These are phyloP conservation scores for Parnassius glacialis DNA, from an alignment of 2,888 invertebrate species.

Conservation along the genomic window DNA sequence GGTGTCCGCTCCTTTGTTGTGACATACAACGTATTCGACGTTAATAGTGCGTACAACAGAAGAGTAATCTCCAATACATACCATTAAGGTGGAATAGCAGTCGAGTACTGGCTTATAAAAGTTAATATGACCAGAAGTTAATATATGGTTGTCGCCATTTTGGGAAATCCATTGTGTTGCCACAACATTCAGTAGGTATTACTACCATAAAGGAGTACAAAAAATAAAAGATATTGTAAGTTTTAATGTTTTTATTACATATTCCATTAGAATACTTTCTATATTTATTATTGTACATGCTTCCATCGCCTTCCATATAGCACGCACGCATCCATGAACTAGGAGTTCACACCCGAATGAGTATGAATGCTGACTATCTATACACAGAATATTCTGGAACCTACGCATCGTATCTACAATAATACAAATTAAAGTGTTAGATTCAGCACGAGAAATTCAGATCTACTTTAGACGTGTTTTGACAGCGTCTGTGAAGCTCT, in stretches of 20 bases:
- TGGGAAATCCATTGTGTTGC: too few relatives aligned
- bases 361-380: slow-evolving; percentile 42
- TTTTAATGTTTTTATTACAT: slow-evolving; percentile 78
- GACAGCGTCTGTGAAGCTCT: slow-evolving; percentile 51
- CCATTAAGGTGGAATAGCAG: too few relatives aligned
- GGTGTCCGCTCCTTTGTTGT: too few relatives aligned
- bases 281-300: slow-evolving; percentile 74
- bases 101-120: too few relatives aligned
- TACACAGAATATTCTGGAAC: slow-evolving; percentile 50
- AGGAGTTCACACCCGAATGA: slow-evolving; percentile 35
- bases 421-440: slow-evolving; percentile 57
- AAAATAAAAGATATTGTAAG: slow-evolving; percentile 31
- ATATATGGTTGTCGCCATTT: too few relatives aligned
- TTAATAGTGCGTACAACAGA: too few relatives aligned
- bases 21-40: too few relatives aligned
- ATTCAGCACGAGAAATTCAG: slow-evolving; percentile 62
- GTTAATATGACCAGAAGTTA: too few relatives aligned
- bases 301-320: slow-evolving; percentile 52
- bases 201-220: neutral
- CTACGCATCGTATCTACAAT: slow-evolving; percentile 68
- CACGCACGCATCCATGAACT: slow-evolving; percentile 42
- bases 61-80: too few relatives aligned
- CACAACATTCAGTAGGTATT: too few relatives aligned
- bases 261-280: slow-evolving; percentile 80
- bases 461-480: slow-evolving; percentile 54